phyloP scores from a whole-genome alignment of 2,113 vertebrate genomes.

The Anser brachyrhynchus region DNA sequence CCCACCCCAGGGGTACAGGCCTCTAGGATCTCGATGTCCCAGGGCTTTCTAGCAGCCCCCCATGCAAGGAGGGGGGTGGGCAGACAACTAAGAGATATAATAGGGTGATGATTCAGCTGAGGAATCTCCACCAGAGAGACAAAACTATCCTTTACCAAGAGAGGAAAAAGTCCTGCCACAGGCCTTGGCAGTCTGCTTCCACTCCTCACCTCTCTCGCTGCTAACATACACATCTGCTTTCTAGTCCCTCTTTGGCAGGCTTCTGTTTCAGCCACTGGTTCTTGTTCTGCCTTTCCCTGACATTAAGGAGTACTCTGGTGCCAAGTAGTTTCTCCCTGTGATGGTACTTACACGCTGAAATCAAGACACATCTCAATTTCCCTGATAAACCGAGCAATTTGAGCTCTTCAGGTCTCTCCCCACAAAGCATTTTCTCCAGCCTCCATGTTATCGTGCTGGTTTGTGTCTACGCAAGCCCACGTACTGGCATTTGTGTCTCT shows the following conservation, averaged over 20 bases:
- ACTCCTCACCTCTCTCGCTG: neutral
- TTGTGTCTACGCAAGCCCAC: neutral
- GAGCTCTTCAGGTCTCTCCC: neutral
- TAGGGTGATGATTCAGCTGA: neutral
- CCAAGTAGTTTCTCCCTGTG: neutral
- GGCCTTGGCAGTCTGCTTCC: neutral
- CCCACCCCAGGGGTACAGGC: rapidly evolving
- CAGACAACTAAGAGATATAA: neutral
- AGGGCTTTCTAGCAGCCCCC: neutral
- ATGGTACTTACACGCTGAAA: neutral
- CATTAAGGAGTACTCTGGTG: neutral
- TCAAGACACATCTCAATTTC: neutral
- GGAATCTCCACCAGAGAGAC: neutral
- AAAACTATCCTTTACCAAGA: neutral
- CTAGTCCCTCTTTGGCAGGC: neutral
- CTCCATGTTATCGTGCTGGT: neutral
- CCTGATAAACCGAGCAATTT: neutral
- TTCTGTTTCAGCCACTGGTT: neutral
- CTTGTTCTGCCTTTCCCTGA: neutral
- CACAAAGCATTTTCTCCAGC: neutral
- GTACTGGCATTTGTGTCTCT: neutral
- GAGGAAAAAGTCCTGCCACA: neutral
- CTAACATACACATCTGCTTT: rapidly evolving
- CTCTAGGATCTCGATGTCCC: neutral
- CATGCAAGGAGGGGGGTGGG: neutral